Evolutionary conservation across 1,140 invertebrate species (phyloP).

Genomic region (Heliconius nattereri): DNA sequence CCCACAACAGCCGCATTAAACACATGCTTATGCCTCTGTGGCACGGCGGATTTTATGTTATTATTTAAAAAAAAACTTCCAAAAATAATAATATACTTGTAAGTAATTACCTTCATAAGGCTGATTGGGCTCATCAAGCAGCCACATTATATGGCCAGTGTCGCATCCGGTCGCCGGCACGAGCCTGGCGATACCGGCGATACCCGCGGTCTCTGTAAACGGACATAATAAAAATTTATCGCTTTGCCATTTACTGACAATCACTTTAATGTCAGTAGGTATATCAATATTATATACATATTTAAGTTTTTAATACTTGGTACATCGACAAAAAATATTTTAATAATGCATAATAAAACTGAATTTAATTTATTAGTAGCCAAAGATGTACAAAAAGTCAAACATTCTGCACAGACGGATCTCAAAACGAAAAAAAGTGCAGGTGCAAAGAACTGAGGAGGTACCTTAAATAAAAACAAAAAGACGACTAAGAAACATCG

Average conservation of each 20-base stretch:
- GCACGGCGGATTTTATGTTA: not conserved
- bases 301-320: no score
- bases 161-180: slow-evolving; percentile 78
- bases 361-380: not conserved
- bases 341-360: not conserved
- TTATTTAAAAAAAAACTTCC: not conserved
- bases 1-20: not conserved
- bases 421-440: slow-evolving; percentile 55
- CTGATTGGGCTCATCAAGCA: slow-evolving; percentile 81
- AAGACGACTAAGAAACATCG: slow-evolving; percentile 41
- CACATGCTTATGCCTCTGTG: no score
- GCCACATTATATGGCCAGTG: slow-evolving; percentile 80
- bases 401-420: not conserved
- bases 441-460: slow-evolving; percentile 69
- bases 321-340: not conserved
- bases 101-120: slow-evolving; percentile 74
- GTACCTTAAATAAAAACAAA: slow-evolving; percentile 50
- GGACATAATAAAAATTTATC: slow-evolving; percentile 34
- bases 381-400: not conserved
- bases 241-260: slow-evolving; percentile 21
- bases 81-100: not conserved
- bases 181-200: slow-evolving; percentile 69
- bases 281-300: not conserved
- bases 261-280: not conserved
- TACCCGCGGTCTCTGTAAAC: slow-evolving; percentile 63